These are phyloP conservation scores for Pteria penguin DNA, from an alignment of 2,888 invertebrate species.

Conservation along the genomic window DNA sequence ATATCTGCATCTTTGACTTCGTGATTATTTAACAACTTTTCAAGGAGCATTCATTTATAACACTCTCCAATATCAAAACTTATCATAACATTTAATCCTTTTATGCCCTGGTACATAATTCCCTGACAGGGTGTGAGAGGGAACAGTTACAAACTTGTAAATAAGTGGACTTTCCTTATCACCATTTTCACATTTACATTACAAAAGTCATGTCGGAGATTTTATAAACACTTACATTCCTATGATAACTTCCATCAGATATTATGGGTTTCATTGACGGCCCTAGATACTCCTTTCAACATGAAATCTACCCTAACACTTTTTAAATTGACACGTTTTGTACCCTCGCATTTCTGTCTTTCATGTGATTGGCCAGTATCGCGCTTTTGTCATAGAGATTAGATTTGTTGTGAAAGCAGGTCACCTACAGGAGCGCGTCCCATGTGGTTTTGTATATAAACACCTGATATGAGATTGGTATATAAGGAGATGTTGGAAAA, in stretches of 20 bases:
- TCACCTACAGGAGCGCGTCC: not conserved
- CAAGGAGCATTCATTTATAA: too few relatives aligned
- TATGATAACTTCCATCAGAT: not conserved
- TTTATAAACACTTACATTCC: not conserved
- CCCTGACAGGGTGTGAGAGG: too few relatives aligned
- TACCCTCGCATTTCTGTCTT: not conserved
- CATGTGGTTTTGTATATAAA: not conserved
- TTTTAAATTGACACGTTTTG: not conserved
- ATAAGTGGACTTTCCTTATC: not conserved
- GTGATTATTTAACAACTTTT: too few relatives aligned
- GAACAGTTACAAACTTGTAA: not conserved
- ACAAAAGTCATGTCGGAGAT: not conserved
- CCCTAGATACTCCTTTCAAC: not conserved
- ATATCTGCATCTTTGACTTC: too few relatives aligned
- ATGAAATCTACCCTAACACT: not conserved
- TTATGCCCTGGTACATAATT: too few relatives aligned
- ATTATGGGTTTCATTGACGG: not conserved
- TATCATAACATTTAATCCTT: too few relatives aligned
- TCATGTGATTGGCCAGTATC: too few relatives aligned
- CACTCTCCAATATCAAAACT: too few relatives aligned
- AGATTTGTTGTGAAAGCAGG: not conserved
- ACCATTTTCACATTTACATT: not conserved
- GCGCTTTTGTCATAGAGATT: too few relatives aligned
- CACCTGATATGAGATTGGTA: not conserved
- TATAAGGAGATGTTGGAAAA: too few relatives aligned